These are phyloP conservation scores for Apamea epomidion DNA, from an alignment of 2,888 invertebrate genomes.

Conservation along the genomic window DNA sequence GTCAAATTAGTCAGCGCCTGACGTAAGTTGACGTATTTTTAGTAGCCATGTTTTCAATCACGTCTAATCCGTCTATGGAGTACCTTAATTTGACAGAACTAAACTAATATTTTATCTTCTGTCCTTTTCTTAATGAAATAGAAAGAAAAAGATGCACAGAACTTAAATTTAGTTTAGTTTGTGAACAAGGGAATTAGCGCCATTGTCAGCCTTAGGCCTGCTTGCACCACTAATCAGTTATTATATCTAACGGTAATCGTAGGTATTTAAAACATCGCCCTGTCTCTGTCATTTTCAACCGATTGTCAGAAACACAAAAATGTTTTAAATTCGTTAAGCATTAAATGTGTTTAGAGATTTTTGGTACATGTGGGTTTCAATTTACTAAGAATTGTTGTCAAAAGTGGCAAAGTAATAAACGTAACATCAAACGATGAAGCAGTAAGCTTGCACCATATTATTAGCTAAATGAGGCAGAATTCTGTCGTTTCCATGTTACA, in stretches of 20 bases:
- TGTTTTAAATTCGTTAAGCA: background rate
- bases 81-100: too few relatives aligned
- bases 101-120: too few relatives aligned
- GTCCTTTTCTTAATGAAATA: too few relatives aligned
- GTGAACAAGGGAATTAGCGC: too few relatives aligned
- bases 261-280: background rate
- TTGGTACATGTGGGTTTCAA: background rate
- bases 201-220: background rate
- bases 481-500: conserved; percentile 12
- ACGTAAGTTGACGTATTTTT: too few relatives aligned
- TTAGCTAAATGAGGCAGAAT: conserved; percentile 32
- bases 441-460: conserved; percentile 14
- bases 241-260: background rate
- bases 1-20: too few relatives aligned
- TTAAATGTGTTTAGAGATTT: background rate
- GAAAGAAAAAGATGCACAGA: too few relatives aligned
- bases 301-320: background rate
- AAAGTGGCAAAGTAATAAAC: background rate
- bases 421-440: conserved; percentile 13
- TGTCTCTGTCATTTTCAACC: background rate
- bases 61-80: too few relatives aligned
- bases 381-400: background rate
- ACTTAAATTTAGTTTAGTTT: too few relatives aligned
- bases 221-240: background rate
- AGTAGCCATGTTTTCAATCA: too few relatives aligned